A percentile compares a stretch with the other conserved stretches of the same genome.
These are phyloP conservation scores for Trematocara marginatum DNA, from an alignment of 2,113 vertebrate species.

Conservation along the genomic window DNA sequence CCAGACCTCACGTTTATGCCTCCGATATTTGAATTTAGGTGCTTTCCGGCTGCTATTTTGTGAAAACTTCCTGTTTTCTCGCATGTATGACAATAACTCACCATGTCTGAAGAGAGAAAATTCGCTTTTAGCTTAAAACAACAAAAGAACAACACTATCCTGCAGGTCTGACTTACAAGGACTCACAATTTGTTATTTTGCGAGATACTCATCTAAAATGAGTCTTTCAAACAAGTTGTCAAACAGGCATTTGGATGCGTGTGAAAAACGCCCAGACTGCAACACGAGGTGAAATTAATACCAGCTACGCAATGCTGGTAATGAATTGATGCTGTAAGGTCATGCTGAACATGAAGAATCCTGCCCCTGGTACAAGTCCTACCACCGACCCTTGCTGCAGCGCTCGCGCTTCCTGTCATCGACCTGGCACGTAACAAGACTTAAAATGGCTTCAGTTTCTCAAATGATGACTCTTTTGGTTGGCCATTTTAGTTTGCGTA, in stretches of 20 bases:
- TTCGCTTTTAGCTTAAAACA: neutral
- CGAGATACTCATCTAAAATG: neutral
- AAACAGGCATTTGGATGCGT: neutral
- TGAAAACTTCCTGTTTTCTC: neutral
- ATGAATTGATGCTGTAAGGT: neutral
- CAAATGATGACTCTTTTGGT: neutral
- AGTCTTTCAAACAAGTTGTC: neutral
- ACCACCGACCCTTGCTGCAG: neutral
- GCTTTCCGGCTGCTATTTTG: neutral
- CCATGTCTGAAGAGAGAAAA: neutral
- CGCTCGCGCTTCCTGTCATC: neutral
- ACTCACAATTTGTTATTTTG: neutral
- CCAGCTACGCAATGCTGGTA: neutral
- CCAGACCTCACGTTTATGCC: neutral
- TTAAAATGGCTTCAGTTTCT: neutral
- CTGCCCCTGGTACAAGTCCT: neutral
- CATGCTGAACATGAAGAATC: neutral
- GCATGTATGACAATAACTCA: neutral
- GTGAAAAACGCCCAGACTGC: neutral
- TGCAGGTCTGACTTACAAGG: neutral
- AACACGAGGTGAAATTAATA: neutral
- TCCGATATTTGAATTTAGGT: neutral
- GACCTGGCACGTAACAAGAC: neutral
- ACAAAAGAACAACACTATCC: neutral
- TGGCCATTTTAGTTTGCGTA: neutral